Evolutionary conservation across 2,888 invertebrate genomes (phyloP).

Genomic region (Melanargia galathea): DNA sequence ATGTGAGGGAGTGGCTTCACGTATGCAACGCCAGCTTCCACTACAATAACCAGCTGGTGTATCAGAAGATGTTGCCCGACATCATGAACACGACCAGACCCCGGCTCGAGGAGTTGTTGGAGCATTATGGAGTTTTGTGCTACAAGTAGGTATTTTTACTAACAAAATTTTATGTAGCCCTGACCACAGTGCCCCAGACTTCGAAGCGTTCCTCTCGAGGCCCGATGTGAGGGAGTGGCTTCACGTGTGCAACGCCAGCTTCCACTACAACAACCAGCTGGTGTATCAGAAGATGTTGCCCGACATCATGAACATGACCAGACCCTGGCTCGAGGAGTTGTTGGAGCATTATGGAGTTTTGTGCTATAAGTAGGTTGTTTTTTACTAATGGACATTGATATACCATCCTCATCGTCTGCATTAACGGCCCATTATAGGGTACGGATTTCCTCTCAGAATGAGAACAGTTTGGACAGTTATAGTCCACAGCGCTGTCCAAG

Average conservation of each 20-base stretch:
- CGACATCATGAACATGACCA: constrained; percentile 87
- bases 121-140: constrained; percentile 85
- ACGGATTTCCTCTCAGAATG: too few species aligned
- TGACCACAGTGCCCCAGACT: constrained; percentile 32
- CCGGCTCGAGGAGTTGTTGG: constrained; percentile 81
- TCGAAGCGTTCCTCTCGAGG: constrained; percentile 51
- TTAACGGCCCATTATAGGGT: too few species aligned
- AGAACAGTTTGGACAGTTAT: too few species aligned
- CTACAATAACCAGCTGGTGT: constrained; percentile 75
- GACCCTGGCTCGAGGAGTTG: constrained; percentile 82
- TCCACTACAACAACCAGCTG: constrained; percentile 54
- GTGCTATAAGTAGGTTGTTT: constrained; percentile 77
- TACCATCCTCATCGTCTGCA: too few species aligned
- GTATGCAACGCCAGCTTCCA: constrained; percentile 62
- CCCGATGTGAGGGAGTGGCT: constrained; percentile 71
- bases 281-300: constrained; percentile 84
- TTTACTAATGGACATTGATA: constrained; percentile 9
- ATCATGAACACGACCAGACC: constrained; percentile 85
- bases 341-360: constrained; percentile 84
- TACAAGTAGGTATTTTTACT: constrained; percentile 69
- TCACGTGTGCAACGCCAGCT: constrained; percentile 64
- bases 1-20: constrained; percentile 70
- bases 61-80: constrained; percentile 84
- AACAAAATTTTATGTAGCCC: constrained; percentile 42
- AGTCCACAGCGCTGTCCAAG: too few species aligned